Base-by-base conservation (phyloP, 2,113 vertebrate species). In the Atlantisia rogersi region DNA sequence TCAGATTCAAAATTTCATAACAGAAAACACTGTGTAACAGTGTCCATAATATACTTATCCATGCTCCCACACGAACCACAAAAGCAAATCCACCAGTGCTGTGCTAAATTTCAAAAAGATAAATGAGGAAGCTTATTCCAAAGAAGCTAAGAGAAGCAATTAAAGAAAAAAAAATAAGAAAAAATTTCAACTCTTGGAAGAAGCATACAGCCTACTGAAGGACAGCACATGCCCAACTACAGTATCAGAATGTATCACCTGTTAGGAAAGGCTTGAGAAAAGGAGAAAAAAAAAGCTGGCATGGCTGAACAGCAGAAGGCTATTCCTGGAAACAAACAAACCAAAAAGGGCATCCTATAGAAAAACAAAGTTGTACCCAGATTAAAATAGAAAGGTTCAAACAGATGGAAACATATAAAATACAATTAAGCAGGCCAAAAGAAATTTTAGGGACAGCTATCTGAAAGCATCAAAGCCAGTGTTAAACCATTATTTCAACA, bases 1-100 rank as follows among this genome's bases (percentile, higher is more conserved):
- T 93, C 92, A 88, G 75, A 94, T 94, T 94, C 59, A 93, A 93
- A 94, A 92, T 73, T 95, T 94, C 82, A 58, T 93, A 93, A 93
- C 77, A 46, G 59, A 95, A 92, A 97, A 94, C 63, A 74, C 82
- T 74, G 62, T 22, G 85, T 92, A 95, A 96, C 37, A 88, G 79
- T 31, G 75, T 92, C 71, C 46, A 35, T 58, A 82, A 93, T 82
- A 90, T 12, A 87, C 62, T 82, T 25, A 29, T 44, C 79, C 93
- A 73, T 0, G 4, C 37, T 37, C 55, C 87, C 75, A 79, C 4
- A 1, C 10, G 37, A 87, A 46, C 25, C 63, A 67, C 75, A 87
- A 67, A 86, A 84, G 65, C 60, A 87, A 94, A 87, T 31, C 56
- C 28, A 60, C 42, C 69, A 89, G 55, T 82, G 82, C 75, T 85